Conservation (phyloP, 2,888 invertebrate genomes). For the Brachyopa scutellaris region DNA sequence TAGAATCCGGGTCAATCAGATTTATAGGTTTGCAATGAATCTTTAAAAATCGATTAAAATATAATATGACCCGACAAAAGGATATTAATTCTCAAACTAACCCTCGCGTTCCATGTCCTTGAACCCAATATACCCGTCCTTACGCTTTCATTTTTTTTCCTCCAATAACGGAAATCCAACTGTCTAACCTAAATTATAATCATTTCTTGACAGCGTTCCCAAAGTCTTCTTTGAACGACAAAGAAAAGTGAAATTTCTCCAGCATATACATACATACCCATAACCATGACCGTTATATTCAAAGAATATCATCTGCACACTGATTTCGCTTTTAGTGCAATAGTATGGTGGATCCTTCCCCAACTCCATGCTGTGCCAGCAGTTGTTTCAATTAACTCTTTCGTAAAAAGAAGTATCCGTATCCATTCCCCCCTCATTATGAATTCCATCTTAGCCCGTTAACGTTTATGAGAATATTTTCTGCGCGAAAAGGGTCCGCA, state of each 20-base stretch:
- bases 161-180: background rate
- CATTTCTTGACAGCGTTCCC: too few species aligned
- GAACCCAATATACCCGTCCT: slow-evolving; percentile 5
- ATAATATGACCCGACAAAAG: too few species aligned
- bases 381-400: slow-evolving; percentile 57
- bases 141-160: background rate
- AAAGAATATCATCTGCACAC: slow-evolving; percentile 24
- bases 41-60: too few species aligned
- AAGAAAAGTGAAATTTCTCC: slow-evolving; percentile 34
- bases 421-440: slow-evolving; percentile 51
- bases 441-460: slow-evolving; percentile 45
- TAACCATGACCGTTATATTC: background rate
- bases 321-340: slow-evolving; percentile 27
- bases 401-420: too few species aligned
- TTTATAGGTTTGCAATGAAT: too few species aligned
- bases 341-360: background rate
- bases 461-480: slow-evolving; percentile 19
- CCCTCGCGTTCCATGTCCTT: slow-evolving; percentile 11
- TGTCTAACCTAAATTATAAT: too few species aligned
- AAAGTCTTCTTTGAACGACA: background rate
- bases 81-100: too few species aligned
- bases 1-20: too few species aligned
- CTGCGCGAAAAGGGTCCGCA: background rate
- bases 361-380: background rate
- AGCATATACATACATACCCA: background rate